Conservation (phyloP, 2,888 invertebrate species). For the Vesta saturnalis region DNA sequence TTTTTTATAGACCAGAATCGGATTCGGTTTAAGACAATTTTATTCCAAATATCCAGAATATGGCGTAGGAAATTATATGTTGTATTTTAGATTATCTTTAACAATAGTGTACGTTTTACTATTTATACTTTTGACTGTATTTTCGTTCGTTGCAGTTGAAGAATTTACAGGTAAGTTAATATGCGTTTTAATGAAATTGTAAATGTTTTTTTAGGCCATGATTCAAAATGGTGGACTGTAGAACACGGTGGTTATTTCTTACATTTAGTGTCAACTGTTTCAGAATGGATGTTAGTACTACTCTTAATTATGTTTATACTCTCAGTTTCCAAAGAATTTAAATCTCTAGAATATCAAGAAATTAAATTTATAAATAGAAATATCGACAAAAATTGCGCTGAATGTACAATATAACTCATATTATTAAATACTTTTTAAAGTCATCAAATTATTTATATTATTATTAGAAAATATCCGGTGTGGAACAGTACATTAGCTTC, state of each 20-base stretch:
- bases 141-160: background rate
- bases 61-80: background rate
- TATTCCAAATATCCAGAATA: background rate
- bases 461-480: no score
- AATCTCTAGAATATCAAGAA: constrained; percentile 11
- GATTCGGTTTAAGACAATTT: background rate
- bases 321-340: constrained; percentile 4
- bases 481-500: no score
- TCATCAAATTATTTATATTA: no score
- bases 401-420: background rate
- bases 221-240: background rate
- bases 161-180: constrained; percentile 4
- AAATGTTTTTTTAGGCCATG: background rate
- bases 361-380: constrained; percentile 10
- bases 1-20: background rate
- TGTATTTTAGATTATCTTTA: constrained; percentile 7
- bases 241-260: background rate
- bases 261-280: background rate
- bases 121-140: background rate
- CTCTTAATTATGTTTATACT: background rate
- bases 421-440: no score
- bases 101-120: background rate
- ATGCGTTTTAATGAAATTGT: background rate
- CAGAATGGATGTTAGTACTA: constrained; percentile 4
- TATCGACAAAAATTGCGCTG: background rate